Conservation (phyloP, 2,113 vertebrate species). For the Oxygymnocypris stewartii region DNA sequence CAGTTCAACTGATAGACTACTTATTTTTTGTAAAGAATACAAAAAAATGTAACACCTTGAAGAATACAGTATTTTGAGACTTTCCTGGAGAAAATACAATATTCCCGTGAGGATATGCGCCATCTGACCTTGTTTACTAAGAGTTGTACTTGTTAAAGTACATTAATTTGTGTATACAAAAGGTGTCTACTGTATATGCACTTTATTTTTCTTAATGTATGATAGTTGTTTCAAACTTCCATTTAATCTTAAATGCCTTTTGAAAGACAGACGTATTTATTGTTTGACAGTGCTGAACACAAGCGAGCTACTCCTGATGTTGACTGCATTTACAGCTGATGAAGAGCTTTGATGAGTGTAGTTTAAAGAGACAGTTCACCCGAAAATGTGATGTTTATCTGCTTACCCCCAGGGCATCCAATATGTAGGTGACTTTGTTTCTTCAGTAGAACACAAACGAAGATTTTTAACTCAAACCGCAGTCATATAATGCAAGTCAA, state of each 20-base stretch:
- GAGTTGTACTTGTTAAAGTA: constrained; percentile 59
- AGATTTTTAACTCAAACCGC: too few species aligned
- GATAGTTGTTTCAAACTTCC: constrained; percentile 52
- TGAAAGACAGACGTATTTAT: constrained; percentile 42
- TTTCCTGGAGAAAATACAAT: constrained; percentile 50
- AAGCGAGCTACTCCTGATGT: constrained; percentile 25
- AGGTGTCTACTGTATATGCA: constrained; percentile 64
- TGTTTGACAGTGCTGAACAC: constrained; percentile 21
- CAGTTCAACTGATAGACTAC: constrained; percentile 49
- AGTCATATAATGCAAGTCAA: too few species aligned
- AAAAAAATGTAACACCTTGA: constrained; percentile 48
- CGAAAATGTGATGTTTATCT: too few species aligned
- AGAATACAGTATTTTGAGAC: constrained; percentile 51
- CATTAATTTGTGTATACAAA: constrained; percentile 57
- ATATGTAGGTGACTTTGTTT: too few species aligned
- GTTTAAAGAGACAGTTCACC: background rate
- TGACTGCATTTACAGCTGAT: constrained; percentile 13
- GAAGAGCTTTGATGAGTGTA: constrained; percentile 21
- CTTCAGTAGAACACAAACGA: too few species aligned
- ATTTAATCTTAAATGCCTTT: constrained; percentile 55
- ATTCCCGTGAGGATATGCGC: constrained; percentile 50
- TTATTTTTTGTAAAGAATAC: constrained; percentile 53
- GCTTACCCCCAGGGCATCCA: too few species aligned
- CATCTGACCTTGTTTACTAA: constrained; percentile 62
- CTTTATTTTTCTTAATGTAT: constrained; percentile 61